Base-by-base conservation (phyloP, 2,113 vertebrate species). In the Saguinus imperator region DNA sequence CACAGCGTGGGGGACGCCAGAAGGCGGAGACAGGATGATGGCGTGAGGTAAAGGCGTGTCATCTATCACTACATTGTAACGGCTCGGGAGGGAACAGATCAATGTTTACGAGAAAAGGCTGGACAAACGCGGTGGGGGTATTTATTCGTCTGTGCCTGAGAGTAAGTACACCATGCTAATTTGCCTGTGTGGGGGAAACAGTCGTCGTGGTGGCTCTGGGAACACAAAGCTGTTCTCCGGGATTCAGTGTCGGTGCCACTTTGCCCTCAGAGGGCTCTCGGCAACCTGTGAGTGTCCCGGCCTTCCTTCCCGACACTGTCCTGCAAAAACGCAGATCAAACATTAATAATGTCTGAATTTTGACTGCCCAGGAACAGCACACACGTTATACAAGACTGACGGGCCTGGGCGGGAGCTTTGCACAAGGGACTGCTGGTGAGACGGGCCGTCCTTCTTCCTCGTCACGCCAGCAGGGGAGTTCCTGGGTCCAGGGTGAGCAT, bases 391-490 rank as follows among this genome's bases (percentile, higher is more conserved):
- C 17, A 12, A 8, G 37, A 52, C 43, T 7, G 29, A 50, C 10
- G 20, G 1, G 1, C 13, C 55, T 1, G 70, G 64, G 7, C 0
- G 40, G 45, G 43, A 50, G 64, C 12, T 1, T 20, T 29, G 21
- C 43, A n/a, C 29, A 5, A 12, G 12, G 11, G 40, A 4, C 68
- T 0, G 1, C 3, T 5, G 25, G 72, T 1, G 17, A 37, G 43
- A 17, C 11, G 5, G 21, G 1, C 11, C 32, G 9, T 27, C 23
- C 8, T 29, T 20, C 35, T 13, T 87, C n/a, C 50, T 57, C 9
- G 1, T 35, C 80, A 37, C 0, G 0, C 68, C 6, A 10, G 12
- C 1, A 2, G 21, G 45, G 43, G 43, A 3, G 27, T 2, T 48
- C 45, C 76, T 12, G 32, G 25, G 35, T 58, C 61, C 45, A 21